Conservation (phyloP, 2,113 vertebrate species). For the Hippocampus mohnikei region DNA sequence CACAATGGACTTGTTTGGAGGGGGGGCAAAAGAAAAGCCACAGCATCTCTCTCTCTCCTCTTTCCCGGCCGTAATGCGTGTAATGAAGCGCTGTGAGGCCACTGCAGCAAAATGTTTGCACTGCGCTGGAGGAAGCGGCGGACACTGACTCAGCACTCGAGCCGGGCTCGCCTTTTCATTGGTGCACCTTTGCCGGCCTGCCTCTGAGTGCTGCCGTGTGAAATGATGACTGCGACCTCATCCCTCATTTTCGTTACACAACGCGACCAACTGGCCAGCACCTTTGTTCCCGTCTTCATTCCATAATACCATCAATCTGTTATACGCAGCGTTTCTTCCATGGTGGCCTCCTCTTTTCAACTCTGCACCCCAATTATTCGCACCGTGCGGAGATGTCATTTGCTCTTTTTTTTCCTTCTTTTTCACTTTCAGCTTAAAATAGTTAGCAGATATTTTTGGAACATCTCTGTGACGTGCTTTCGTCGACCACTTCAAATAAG, state of each 20-base stretch:
- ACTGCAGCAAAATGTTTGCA: constrained; percentile 67
- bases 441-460: not conserved
- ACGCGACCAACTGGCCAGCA: not conserved
- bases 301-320: not conserved
- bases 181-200: constrained; percentile 54
- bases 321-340: not conserved
- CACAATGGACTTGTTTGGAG: not conserved
- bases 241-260: constrained; percentile 17
- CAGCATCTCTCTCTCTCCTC: constrained; percentile 33
- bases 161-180: constrained; percentile 41
- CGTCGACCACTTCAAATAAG: not conserved
- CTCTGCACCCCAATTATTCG: not conserved
- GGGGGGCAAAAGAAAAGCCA: not conserved
- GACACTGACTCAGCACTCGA: constrained; percentile 60
- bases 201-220: constrained; percentile 54
- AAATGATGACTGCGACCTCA: constrained; percentile 59
- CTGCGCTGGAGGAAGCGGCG: constrained; percentile 52
- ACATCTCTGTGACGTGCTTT: not conserved
- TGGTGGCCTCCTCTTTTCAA: not conserved
- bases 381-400: not conserved
- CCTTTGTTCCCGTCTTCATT: not conserved
- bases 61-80: constrained; percentile 55
- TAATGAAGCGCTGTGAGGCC: constrained; percentile 59
- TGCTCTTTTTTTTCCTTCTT: not conserved
- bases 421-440: not conserved